These are phyloP conservation scores for Agonopterix arenella DNA, from an alignment of 2,888 invertebrate genomes.

Conservation along the genomic window DNA sequence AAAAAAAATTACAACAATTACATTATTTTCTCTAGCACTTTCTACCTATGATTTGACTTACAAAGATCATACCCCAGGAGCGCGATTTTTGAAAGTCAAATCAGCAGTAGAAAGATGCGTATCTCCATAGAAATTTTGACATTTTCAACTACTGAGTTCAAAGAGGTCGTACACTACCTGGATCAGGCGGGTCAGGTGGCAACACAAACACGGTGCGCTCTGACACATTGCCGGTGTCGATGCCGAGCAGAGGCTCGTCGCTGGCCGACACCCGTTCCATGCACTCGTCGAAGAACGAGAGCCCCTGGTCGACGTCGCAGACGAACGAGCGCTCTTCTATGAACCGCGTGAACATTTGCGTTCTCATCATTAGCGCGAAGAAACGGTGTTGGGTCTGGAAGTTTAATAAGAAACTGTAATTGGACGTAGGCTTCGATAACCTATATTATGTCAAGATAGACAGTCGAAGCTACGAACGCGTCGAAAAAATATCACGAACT, in stretches of 20 bases:
- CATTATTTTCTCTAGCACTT: no score
- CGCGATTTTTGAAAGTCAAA: no score
- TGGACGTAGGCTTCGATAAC: background rate
- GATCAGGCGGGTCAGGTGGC: constrained; percentile 87
- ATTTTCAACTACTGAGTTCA: no score
- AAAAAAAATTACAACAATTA: no score
- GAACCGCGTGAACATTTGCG: constrained; percentile 98
- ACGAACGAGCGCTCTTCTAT: constrained; percentile 99
- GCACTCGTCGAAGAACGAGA: constrained; percentile 96
- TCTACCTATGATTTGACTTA: no score
- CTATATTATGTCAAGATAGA: no score
- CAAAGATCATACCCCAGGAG: no score
- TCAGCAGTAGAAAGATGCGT: no score
- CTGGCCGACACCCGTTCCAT: constrained; percentile 82
- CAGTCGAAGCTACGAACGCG: no score
- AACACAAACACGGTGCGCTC: constrained; percentile 97
- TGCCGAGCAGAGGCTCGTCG: constrained; percentile 84
- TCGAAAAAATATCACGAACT: no score
- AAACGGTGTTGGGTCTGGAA: constrained; percentile 87
- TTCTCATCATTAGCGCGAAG: constrained; percentile 91
- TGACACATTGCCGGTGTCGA: constrained; percentile 85
- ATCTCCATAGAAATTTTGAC: no score
- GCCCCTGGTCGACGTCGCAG: constrained; percentile 96
- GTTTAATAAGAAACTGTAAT: background rate
- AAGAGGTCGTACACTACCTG: constrained; percentile 33